Evolutionary conservation across 2,113 vertebrate species (phyloP).

Genomic region (Cyanoderma ruficeps): DNA sequence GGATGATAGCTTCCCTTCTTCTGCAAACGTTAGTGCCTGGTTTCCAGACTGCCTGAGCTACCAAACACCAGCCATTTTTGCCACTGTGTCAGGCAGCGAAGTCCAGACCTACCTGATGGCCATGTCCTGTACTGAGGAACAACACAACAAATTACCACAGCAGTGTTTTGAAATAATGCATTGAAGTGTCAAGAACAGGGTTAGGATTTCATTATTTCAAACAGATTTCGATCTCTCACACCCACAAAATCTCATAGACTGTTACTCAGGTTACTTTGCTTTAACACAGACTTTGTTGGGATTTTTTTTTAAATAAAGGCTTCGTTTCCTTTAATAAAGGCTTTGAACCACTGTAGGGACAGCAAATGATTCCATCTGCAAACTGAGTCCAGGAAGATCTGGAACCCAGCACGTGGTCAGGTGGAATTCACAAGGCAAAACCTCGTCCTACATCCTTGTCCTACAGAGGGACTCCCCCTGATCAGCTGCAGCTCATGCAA

Average conservation of each 20-base stretch:
- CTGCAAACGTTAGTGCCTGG: neutral
- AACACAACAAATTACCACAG: neutral
- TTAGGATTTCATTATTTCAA: neutral
- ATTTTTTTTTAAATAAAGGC: no score
- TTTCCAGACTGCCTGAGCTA: neutral
- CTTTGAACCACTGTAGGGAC: neutral
- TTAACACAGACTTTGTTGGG: neutral
- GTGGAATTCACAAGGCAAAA: neutral
- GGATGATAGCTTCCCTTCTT: neutral
- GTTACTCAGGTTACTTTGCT: neutral
- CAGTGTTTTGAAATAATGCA: neutral
- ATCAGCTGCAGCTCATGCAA: neutral
- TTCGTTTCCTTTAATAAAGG: neutral
- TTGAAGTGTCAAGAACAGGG: neutral
- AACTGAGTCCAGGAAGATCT: neutral
- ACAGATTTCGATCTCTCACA: neutral
- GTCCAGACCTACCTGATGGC: neutral
- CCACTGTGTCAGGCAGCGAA: neutral
- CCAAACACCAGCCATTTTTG: neutral
- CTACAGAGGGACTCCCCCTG: neutral
- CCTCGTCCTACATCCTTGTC: neutral
- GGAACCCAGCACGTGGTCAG: neutral
- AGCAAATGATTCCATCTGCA: fast-evolving
- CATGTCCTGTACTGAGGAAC: neutral
- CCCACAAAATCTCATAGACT: neutral